A percentile compares a stretch with the other conserved stretches of the same genome.
Evolutionary conservation across 2,797 vertebrate genomes (phyloP).

Genomic region (Enteromius radiatus): DNA sequence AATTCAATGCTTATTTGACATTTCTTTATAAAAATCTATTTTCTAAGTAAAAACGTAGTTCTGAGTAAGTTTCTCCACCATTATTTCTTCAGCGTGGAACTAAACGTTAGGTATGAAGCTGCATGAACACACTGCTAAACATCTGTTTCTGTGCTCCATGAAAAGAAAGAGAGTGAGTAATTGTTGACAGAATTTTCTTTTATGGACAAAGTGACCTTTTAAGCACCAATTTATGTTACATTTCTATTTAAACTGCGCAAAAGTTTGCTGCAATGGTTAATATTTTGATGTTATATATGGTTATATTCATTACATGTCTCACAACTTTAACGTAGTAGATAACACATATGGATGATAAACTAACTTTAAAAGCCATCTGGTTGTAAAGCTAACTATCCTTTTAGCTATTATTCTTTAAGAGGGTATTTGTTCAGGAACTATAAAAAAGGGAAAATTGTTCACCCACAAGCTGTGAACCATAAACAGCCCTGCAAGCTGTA

Average conservation of each 20-base stretch:
- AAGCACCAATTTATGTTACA: background rate
- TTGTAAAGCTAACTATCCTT: background rate
- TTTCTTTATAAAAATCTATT: background rate
- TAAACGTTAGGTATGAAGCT: background rate
- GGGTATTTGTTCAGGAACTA: background rate
- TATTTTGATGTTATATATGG: background rate
- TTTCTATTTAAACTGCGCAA: background rate
- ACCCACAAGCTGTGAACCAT: background rate
- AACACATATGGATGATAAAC: background rate
- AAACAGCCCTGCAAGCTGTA: background rate
- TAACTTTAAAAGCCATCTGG: constrained; percentile 10
- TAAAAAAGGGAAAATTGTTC: constrained; percentile 9
- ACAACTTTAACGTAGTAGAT: background rate
- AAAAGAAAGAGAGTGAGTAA: background rate
- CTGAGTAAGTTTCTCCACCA: background rate
- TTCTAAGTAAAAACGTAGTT: background rate
- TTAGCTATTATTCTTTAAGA: background rate
- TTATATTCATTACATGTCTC: background rate
- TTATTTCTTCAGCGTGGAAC: background rate
- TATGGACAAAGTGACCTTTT: background rate
- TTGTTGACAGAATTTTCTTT: background rate
- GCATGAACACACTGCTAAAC: background rate
- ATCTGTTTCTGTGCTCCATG: background rate
- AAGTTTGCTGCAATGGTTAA: background rate
- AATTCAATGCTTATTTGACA: background rate